These are phyloP conservation scores for Drosophila santomea DNA, from an alignment of 1,140 invertebrate species.

Conservation along the genomic window DNA sequence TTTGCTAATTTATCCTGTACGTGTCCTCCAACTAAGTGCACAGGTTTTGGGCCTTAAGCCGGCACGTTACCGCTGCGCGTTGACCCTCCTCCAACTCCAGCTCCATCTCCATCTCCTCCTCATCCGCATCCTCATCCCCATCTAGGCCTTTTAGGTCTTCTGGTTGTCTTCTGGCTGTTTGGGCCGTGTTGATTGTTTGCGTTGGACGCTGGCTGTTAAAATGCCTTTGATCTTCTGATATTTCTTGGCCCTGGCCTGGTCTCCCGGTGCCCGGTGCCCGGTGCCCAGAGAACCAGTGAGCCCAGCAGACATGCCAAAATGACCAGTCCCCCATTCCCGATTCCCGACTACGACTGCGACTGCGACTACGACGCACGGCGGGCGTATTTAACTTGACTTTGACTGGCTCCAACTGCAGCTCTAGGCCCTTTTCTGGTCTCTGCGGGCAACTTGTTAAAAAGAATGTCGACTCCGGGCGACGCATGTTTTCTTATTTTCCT, in stretches of 20 bases:
- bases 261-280: conserved; percentile 6
- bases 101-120: not conserved
- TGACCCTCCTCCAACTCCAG: conserved; percentile 29
- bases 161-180: conserved; percentile 29
- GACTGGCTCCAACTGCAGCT: conserved; percentile 33
- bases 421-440: conserved; percentile 60
- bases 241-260: conserved; percentile 49
- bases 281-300: conserved; percentile 2
- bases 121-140: not conserved
- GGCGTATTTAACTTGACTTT: conserved; percentile 80
- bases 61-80: conserved; percentile 35
- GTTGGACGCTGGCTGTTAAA: conserved; percentile 80
- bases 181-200: conserved; percentile 79
- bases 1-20: conserved; percentile 83
- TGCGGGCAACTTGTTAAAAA: conserved; percentile 78
- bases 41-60: conserved; percentile 78
- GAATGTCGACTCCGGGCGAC: conserved; percentile 76
- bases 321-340: conserved; percentile 25
- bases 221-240: conserved; percentile 83
- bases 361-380: conserved; percentile 52
- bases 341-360: too few species aligned
- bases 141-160: not conserved
- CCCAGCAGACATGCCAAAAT: conserved; percentile 42
- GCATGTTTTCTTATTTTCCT: conserved; percentile 55
- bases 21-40: conserved; percentile 82